Conservation (phyloP, 2,888 invertebrate species). For the Platycnemis pennipes region DNA sequence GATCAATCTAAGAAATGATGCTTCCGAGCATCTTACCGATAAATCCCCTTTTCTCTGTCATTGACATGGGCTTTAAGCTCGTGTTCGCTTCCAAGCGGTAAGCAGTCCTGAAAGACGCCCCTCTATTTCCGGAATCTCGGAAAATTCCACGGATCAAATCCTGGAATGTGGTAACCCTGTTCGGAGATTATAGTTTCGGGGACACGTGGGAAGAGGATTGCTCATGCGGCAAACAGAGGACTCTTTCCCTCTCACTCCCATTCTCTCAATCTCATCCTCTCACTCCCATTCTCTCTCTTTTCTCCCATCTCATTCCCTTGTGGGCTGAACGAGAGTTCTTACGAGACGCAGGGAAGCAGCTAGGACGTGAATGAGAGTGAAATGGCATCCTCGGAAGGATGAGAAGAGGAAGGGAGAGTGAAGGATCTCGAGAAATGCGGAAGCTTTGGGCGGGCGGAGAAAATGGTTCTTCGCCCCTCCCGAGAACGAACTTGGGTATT, state of each 20-base stretch:
- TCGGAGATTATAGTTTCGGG: not conserved
- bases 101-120: not conserved
- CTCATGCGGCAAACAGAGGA: not conserved
- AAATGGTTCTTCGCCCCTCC: not conserved
- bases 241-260: not conserved
- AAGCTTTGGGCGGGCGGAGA: not conserved
- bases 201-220: not conserved
- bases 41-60: too few relatives aligned
- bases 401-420: not conserved
- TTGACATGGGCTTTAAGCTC: too few relatives aligned
- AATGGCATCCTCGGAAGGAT: not conserved
- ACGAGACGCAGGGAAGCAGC: not conserved
- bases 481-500: not conserved
- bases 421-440: constrained; percentile 3
- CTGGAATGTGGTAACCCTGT: not conserved
- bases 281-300: not conserved
- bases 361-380: not conserved
- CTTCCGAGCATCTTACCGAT: too few relatives aligned
- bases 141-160: not conserved
- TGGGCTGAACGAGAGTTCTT: not conserved
- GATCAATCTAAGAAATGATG: too few relatives aligned
- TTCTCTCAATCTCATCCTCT: not conserved
- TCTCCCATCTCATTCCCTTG: not conserved
- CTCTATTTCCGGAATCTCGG: not conserved
- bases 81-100: not conserved